Percentiles rank a stretch among this genome's conserved stretches.
Evolutionary conservation across 2,888 invertebrate species (phyloP).

Genomic region (Sepioteuthis lessoniana): DNA sequence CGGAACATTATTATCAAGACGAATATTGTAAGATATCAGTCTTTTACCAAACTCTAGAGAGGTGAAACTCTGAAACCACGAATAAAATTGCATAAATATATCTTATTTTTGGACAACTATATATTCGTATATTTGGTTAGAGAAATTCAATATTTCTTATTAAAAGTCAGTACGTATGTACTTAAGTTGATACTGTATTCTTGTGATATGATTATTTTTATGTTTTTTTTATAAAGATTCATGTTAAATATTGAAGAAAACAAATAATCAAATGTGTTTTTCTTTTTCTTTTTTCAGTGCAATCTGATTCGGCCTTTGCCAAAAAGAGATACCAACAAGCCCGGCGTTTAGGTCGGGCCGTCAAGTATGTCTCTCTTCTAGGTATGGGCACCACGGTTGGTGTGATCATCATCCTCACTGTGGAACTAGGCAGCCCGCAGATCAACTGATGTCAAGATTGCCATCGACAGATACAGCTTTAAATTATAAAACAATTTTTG

Average conservation of each 20-base stretch:
- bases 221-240: background rate
- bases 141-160: no score
- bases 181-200: background rate
- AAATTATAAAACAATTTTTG: background rate
- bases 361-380: conserved; percentile 48
- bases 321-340: conserved; percentile 52
- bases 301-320: conserved; percentile 54
- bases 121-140: no score
- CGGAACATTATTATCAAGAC: no score
- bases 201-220: background rate
- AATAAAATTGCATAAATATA: no score
- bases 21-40: no score
- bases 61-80: no score
- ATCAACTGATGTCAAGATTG: conserved; percentile 42
- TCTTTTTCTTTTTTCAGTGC: conserved; percentile 52
- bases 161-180: no score
- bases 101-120: no score
- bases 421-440: conserved; percentile 45
- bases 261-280: background rate
- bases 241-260: background rate
- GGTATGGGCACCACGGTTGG: conserved; percentile 44
- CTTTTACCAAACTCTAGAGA: no score
- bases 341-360: conserved; percentile 52
- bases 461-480: background rate
- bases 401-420: conserved; percentile 36